Base-by-base conservation (phyloP, 1,140 invertebrate genomes). In the Tribolium castaneum region DNA sequence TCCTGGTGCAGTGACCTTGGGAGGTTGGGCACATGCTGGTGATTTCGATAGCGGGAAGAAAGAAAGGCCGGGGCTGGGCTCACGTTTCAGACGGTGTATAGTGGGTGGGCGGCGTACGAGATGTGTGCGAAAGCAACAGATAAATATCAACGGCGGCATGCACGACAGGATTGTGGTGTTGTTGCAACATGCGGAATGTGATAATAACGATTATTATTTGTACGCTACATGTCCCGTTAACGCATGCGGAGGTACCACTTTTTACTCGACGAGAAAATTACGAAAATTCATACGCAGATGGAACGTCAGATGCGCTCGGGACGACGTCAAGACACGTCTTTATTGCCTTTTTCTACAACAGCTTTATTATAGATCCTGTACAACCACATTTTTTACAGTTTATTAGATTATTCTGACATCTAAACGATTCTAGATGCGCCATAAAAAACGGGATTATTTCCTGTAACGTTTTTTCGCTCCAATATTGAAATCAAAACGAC, bases 1-100 rank as follows among this genome's bases (percentile, higher is more conserved):
- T 73, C 71, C 25, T 73, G 71, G 71, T 73, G 49, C 71, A 73
- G 71, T 73, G 71, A 73, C 71, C 71, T 73, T 73, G 71, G 51
- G 71, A 73, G 52, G 52, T 54, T 73, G 71, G 52, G 25, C 30
- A 66, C 59, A 34, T 10, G 30, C 30, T 66, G 30, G 14, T 59
- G 54, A 59, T 59, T 59, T 59, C 54, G 30, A 66, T 35, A 34
- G 30, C 59, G 59, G 59, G 35, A 66, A 66, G 30, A 35, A 66
- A 66, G 30, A 35, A 66, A 66, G 30, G 25, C 25, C 25, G 30
- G 59, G 71, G 49, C 52, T 54, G 52, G 50, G 70, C 39, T 73
- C 52, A 34, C 49, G 49, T 52, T 72, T 54, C 52, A 73, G 52
- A 73, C 52, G 52, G 39, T 10, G 39, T 45, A 9, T 45, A 54